Base-by-base conservation (phyloP, 2,888 invertebrate genomes). In the Leuctra nigra region DNA sequence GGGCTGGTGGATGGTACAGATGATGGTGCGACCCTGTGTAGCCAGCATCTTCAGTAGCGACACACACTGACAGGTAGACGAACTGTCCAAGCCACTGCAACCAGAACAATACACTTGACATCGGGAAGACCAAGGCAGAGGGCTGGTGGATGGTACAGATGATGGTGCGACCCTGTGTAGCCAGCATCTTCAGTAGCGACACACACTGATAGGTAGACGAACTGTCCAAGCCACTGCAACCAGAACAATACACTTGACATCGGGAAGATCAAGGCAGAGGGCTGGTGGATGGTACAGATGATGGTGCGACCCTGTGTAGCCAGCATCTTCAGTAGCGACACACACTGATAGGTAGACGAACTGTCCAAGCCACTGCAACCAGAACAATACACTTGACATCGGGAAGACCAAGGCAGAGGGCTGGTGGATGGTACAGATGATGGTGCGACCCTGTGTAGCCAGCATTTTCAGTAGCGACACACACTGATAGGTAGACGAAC, bases 121-220 rank as follows among this genome's bases (percentile, higher is more conserved):
- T 87, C 66, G 86, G 84, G 65, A 94, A 85, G 44, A 93, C 76
- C 50, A 84, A 76, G 2, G 92, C 91, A 59, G 91, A 91, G 0
- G 95, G 94, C 70, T 95, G 94, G 72, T 95, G 95, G 67, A 95
- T 90, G 16, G 90, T 89, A 67, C 90, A 88, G 55, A 95, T 82
- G 59, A 95, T 83, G 2, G 91, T 93, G 63, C 91, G 78, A 7
- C 94, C 94, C 66, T 90, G 88, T 57, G 78, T 72, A 0, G 94
- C 91, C 63, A 96, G 72, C 62, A 86, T 80, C 71, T 89, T 91
- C 53, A 96, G 76, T 59, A 94, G 72, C 59, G 81, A 78, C 55
- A 94, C 76, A 69, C 91, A 83, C 70, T 93, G 91, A 70, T 86
- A 89, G 57, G 91, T 86, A 41, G 89, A 83, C 35, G 87, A 82